Conservation (phyloP, 2,113 vertebrate species). For the Scomber colias region DNA sequence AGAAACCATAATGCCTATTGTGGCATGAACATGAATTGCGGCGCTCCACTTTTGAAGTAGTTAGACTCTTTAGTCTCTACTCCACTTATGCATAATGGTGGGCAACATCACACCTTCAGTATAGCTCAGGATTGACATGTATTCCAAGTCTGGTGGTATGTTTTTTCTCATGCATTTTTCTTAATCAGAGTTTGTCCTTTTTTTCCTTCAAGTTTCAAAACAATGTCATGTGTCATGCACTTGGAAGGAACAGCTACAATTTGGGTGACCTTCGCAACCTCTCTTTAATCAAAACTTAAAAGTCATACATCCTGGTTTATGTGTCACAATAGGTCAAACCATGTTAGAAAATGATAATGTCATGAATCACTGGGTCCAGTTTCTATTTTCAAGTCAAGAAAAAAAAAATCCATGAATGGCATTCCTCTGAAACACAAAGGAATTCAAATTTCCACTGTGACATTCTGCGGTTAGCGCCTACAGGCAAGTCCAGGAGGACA, state of each 20-base stretch:
- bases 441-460: constrained; percentile 63
- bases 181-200: not conserved
- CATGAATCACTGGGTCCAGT: constrained; percentile 17
- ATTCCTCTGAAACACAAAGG: constrained; percentile 65
- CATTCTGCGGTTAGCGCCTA: constrained; percentile 53
- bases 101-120: not conserved
- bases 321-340: constrained; percentile 10
- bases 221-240: not conserved
- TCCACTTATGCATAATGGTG: constrained; percentile 9
- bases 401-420: constrained; percentile 58
- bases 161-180: not conserved
- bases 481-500: constrained; percentile 48
- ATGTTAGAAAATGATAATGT: not conserved
- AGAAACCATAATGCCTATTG: not conserved
- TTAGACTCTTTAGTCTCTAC: not conserved
- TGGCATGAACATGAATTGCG: not conserved
- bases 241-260: not conserved
- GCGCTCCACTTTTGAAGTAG: not conserved
- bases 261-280: not conserved
- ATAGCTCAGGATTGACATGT: not conserved
- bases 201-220: not conserved
- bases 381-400: constrained; percentile 41
- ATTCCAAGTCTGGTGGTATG: not conserved
- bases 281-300: not conserved
- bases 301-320: not conserved